Evolutionary conservation across 2,888 invertebrate genomes (phyloP).

Genomic region (Ennomos fuscantarius): DNA sequence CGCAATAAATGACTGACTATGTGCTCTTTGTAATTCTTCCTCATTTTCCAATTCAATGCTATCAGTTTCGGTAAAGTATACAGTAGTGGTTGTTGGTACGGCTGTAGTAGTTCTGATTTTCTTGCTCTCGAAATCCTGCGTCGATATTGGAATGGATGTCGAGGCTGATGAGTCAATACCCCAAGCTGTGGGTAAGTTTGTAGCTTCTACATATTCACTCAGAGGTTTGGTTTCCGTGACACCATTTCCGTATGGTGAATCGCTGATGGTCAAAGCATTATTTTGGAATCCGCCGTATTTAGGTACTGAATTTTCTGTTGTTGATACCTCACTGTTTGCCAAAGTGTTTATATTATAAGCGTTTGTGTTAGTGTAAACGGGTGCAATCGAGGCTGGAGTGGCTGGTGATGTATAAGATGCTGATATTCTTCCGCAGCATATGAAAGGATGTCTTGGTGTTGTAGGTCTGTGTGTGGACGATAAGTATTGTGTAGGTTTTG

Average conservation of each 20-base stretch:
- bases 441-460: conserved; percentile 66
- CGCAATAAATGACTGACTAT: conserved; percentile 88
- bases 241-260: conserved; percentile 77
- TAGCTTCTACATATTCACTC: conserved; percentile 75
- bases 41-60: conserved; percentile 82
- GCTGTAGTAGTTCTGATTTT: conserved; percentile 62
- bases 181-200: conserved; percentile 76
- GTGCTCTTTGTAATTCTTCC: conserved; percentile 88
- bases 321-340: conserved; percentile 55
- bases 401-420: conserved; percentile 76
- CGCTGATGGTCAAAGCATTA: conserved; percentile 60
- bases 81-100: conserved; percentile 62
- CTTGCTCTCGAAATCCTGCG: conserved; percentile 71
- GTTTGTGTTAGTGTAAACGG: conserved; percentile 75
- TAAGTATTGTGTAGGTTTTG: conserved; percentile 50
- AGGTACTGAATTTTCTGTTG: conserved; percentile 62
- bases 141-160: conserved; percentile 60
- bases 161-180: conserved; percentile 67
- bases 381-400: conserved; percentile 58
- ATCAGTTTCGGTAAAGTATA: conserved; percentile 74
- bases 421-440: conserved; percentile 76
- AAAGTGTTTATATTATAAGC: conserved; percentile 59
- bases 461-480: conserved; percentile 55
- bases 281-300: conserved; percentile 77
- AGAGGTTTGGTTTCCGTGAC: conserved; percentile 75